Conservation (phyloP, 2,113 vertebrate genomes). For the Artemisiospiza belli region DNA sequence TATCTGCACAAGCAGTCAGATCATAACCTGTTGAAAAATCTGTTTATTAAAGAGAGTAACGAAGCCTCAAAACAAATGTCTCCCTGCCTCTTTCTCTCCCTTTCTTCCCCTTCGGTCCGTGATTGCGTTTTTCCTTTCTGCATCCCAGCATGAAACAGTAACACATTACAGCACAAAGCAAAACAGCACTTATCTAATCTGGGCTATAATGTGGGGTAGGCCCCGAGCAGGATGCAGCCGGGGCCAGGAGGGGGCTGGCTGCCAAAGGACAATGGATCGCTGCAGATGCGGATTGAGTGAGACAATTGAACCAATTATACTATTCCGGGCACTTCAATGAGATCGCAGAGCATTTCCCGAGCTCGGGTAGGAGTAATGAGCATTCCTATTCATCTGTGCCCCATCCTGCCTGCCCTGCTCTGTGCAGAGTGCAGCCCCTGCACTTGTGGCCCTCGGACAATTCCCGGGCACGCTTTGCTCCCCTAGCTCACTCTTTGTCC, state of each 20-base stretch:
- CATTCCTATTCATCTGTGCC: background rate
- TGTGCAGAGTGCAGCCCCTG: background rate
- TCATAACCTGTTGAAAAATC: constrained; percentile 7
- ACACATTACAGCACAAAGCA: constrained; percentile 16
- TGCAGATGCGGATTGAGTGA: constrained; percentile 13
- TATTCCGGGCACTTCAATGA: background rate
- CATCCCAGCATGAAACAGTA: background rate
- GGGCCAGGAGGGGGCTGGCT: background rate
- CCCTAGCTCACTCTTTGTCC: background rate
- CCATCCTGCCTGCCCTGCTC: background rate
- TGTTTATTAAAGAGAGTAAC: background rate
- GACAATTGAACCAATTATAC: constrained; percentile 40
- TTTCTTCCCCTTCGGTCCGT: background rate
- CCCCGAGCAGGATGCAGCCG: background rate
- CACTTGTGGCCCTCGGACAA: background rate
- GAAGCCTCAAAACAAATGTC: background rate
- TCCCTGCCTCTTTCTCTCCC: background rate
- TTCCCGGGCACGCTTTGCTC: rapidly evolving
- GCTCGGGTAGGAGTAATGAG: background rate
- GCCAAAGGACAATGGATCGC: constrained; percentile 4
- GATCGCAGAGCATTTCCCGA: background rate
- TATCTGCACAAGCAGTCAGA: background rate
- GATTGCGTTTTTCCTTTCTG: background rate
- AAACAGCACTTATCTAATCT: constrained; percentile 27
- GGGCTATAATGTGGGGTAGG: background rate